Evolutionary conservation across 2,113 vertebrate species (phyloP).

Genomic region (Anhinga rufa): DNA sequence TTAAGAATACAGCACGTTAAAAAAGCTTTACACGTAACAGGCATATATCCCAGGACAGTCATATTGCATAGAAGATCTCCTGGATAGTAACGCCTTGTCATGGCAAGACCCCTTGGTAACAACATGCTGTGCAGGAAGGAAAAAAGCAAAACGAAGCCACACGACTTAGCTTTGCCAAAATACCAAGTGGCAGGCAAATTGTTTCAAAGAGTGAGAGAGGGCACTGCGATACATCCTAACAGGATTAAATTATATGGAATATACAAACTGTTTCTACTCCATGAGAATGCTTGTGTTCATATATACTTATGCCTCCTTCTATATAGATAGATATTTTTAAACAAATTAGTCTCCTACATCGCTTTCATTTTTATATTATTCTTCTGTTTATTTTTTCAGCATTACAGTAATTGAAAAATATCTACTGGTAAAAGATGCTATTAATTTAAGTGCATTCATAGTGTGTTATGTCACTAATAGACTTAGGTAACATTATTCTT

Average conservation of each 20-base stretch:
- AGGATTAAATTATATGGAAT: constrained; percentile 18
- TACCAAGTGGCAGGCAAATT: not conserved
- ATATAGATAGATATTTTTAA: not conserved
- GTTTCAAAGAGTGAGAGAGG: not conserved
- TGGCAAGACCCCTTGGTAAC: not conserved
- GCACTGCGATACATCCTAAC: not conserved
- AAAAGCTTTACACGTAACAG: not conserved
- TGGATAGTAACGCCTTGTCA: not conserved
- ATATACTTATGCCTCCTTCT: not conserved
- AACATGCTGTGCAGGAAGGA: not conserved
- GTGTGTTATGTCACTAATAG: constrained; percentile 66
- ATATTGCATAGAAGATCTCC: not conserved
- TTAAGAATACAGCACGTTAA: not conserved
- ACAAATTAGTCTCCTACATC: constrained; percentile 20
- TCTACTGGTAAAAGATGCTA: constrained; percentile 67
- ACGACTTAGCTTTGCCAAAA: not conserved
- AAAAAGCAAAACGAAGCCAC: not conserved
- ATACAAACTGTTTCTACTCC: constrained; percentile 12
- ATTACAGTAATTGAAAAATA: constrained; percentile 73
- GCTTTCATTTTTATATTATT: constrained; percentile 45
- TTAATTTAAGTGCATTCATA: constrained; percentile 73
- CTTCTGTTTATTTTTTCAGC: constrained; percentile 62
- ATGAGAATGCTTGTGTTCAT: not conserved
- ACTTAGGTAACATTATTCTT: constrained; percentile 62
- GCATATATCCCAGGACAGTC: not conserved